These are phyloP conservation scores for Sphinx pinastri DNA, from an alignment of 2,888 invertebrate species.

Conservation along the genomic window DNA sequence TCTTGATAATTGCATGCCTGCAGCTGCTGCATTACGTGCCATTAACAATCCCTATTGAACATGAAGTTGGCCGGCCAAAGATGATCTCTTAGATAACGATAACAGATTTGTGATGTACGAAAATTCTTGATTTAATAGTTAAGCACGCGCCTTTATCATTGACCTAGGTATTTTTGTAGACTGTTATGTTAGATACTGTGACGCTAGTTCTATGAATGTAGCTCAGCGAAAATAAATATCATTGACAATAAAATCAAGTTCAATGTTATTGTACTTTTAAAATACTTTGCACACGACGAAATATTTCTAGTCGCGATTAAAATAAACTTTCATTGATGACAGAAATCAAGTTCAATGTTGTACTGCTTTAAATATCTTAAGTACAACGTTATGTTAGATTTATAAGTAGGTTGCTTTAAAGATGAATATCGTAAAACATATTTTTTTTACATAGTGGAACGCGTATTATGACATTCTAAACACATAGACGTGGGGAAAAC, in stretches of 20 bases:
- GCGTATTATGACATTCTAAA: slow-evolving; percentile 40
- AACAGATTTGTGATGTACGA: not conserved
- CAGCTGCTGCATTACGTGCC: no score
- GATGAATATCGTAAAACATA: slow-evolving; percentile 46
- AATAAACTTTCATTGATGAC: slow-evolving; percentile 47
- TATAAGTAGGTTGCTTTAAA: slow-evolving; percentile 51
- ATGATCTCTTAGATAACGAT: not conserved
- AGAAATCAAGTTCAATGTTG: slow-evolving; percentile 56
- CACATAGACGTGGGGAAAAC: slow-evolving; percentile 35
- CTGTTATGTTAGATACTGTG: no score
- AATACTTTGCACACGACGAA: slow-evolving; percentile 39
- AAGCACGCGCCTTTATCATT: no score
- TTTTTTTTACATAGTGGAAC: slow-evolving; percentile 41
- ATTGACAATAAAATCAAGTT: slow-evolving; percentile 52
- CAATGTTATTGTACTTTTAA: slow-evolving; percentile 57
- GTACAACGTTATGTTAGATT: slow-evolving; percentile 35
- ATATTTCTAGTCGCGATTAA: slow-evolving; percentile 26
- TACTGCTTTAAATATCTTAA: slow-evolving; percentile 51
- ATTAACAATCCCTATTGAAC: no score
- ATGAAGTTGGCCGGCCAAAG: not conserved
- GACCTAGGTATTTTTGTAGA: no score
- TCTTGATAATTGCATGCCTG: no score
- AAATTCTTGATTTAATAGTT: not conserved
- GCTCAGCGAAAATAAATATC: slow-evolving; percentile 41
- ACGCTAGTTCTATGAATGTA: not conserved